Evolutionary conservation across 2,888 invertebrate genomes (phyloP).

Genomic region (Troides aeacus): DNA sequence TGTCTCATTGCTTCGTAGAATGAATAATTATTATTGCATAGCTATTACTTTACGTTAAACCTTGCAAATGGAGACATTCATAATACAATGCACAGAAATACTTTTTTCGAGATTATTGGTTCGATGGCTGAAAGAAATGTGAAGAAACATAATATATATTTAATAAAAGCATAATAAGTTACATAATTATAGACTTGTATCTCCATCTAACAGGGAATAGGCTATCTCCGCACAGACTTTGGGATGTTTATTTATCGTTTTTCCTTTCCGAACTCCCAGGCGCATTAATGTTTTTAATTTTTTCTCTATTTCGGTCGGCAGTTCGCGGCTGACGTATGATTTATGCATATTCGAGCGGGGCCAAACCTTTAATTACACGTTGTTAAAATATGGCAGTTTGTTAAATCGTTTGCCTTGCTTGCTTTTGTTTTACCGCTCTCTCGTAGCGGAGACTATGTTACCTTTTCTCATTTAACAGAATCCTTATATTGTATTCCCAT

Average conservation of each 20-base stretch:
- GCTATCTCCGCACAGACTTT: constrained; percentile 33
- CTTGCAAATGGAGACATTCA: neutral
- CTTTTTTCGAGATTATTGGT: neutral
- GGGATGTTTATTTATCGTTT: constrained; percentile 44
- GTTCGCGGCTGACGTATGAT: constrained; percentile 77
- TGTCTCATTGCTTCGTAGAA: too few species aligned
- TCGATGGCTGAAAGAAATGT: neutral
- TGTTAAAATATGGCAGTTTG: constrained; percentile 81
- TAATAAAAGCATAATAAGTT: constrained; percentile 27
- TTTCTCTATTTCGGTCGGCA: constrained; percentile 80
- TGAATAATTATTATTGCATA: too few species aligned
- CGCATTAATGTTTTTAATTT: constrained; percentile 76
- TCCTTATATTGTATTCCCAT: constrained; percentile 41
- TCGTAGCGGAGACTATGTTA: constrained; percentile 54
- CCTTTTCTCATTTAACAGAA: constrained; percentile 53
- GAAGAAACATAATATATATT: constrained; percentile 24
- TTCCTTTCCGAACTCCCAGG: constrained; percentile 53
- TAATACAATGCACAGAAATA: neutral
- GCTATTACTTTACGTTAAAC: neutral
- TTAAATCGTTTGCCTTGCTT: constrained; percentile 71
- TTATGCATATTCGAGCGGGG: constrained; percentile 78
- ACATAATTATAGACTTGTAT: constrained; percentile 33
- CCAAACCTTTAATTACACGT: constrained; percentile 80
- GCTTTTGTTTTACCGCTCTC: constrained; percentile 76
- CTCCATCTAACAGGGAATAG: constrained; percentile 18